Evolutionary conservation across 2,797 vertebrate species (phyloP), one percentile per base, ranked within the genome.

Genomic region (Hippocampus kuda): DNA sequence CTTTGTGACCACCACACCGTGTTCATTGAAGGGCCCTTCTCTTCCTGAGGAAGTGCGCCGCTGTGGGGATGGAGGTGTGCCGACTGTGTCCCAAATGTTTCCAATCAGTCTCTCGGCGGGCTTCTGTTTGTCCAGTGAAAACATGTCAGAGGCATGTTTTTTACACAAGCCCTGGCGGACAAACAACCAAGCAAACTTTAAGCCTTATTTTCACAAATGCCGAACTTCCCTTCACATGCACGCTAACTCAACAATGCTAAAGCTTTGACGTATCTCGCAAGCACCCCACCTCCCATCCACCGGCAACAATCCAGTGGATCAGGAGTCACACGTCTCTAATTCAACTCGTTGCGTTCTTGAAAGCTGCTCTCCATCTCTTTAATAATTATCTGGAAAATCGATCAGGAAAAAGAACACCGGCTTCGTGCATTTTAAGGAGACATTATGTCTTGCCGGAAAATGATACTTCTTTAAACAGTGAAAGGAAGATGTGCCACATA

Each of bases 11-110:
- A 89, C 81, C 87, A 89, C 83, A 86, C 70, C 2, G 66, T 57
- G 70, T 83, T 74, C 78, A 77, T 75, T 9, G 57, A 73, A 79
- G 79, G 76, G 75, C 75, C 75, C 48, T 71, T 78, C 82, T 76
- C 78, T 89, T 92, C 88, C 89, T 85, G 86, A 89, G 89, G 88
- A 91, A 87, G 81, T 81, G 80, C 26, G 76, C 74, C 62, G 60
- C 65, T 41, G 65, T 41, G 49, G 65, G 49, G 30, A 72, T 26
- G 22, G 77, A 81, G 71, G 68, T 72, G 74, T 80, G 51, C 34
- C 62, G 70, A 72, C 60, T 53, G 49, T 75, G 86, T 87, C 81
- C 76, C 83, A 84, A 81, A 67, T 80, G 83, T 85, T 88, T 88
- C 83, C 83, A 89, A 73, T 84, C 81, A 82, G 81, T 73, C 63